Evolutionary conservation across 2,797 vertebrate genomes (phyloP).

Genomic region (Balearica regulorum): DNA sequence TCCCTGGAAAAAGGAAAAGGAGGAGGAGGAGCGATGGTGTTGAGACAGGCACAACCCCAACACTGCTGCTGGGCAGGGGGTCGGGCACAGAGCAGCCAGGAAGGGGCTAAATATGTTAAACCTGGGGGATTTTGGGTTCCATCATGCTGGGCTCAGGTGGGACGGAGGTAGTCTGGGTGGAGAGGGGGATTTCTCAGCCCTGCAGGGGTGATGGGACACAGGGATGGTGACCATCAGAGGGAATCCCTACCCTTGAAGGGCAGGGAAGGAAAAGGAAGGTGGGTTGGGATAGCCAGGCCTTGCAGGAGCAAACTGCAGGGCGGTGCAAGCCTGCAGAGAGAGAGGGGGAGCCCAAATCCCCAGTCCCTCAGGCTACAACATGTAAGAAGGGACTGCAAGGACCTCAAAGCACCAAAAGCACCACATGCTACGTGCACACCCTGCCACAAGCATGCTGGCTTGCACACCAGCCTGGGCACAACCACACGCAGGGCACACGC

Average conservation of each 20-base stretch:
- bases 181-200: not conserved
- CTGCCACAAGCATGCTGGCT: accelerated
- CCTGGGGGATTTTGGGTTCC: not conserved
- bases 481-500: no score
- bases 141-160: not conserved
- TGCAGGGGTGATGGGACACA: not conserved
- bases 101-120: not conserved
- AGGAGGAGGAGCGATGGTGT: not conserved
- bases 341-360: not conserved
- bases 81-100: accelerated
- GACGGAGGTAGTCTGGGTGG: not conserved
- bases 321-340: not conserved
- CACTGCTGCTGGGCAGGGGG: not conserved
- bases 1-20: constrained; percentile 76
- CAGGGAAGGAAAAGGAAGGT: not conserved
- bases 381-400: not conserved
- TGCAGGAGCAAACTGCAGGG: not conserved
- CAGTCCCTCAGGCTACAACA: not conserved
- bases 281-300: not conserved
- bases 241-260: not conserved
- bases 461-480: accelerated
- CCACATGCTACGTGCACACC: accelerated
- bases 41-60: not conserved
- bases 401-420: not conserved
- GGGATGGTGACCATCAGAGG: not conserved